Evolutionary conservation across 64 coral and sea anemone species (phyloP), one percentile per base, ranked within the genome.

Genomic region (Acropora yongei): DNA sequence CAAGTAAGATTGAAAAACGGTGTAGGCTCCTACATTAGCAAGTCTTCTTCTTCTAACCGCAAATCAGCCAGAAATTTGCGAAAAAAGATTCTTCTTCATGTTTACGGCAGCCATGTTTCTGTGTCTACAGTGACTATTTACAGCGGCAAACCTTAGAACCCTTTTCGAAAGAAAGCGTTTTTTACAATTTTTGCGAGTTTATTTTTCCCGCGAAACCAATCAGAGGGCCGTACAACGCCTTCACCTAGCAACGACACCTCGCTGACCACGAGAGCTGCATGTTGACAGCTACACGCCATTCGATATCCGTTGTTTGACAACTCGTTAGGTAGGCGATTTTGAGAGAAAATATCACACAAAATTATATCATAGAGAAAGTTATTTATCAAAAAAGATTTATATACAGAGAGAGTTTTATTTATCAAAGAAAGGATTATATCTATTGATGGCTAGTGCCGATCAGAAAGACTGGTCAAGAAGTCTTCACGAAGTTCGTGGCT

Each of bases 231-330:
- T 9, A 76, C 46, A 46, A 76, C 41, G 74, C 43, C 40, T 74
- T 47, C 74, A 76, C 74, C 41, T 76, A 76, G 74, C 74, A 76
- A 76, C 41, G 41, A 76, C 74, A 76, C 74, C 74, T 76, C 5
- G 74, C 74, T 76, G 5, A 42, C 74, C 40, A 76, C 46, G 13
- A 76, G 44, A 8, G 4, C 41, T 45, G 74, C 41, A 13, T 47
- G 74, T 76, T 76, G 43, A 76, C 74, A 76, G 74, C 1, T 16
- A 13, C 8, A 45, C 40, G 10, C 40, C 74, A 46, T 76, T 45
- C 74, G 44, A 44, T 12, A 44, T 12, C 74, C 41, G 8, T 76
- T 76, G 74, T 74, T 74, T 41, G 72, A 74, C 51, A 20, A 74
- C 74, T 44, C 42, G 41, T 11, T 76, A 6, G 43, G 74, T 46